phyloP scores from a whole-genome alignment of 2,797 vertebrate species.

The Carcharodon carcharias region DNA sequence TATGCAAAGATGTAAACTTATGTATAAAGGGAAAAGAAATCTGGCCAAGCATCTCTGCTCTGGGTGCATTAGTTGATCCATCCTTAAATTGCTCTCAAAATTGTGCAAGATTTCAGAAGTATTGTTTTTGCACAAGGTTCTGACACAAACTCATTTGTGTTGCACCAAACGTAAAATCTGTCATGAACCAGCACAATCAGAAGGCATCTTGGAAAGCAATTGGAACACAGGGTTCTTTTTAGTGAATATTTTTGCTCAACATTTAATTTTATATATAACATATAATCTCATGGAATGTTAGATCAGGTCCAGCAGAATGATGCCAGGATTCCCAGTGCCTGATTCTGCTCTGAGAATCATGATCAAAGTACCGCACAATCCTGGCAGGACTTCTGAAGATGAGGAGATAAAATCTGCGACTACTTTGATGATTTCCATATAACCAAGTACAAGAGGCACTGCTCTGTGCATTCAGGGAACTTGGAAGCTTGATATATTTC shows the following conservation, averaged over 20 bases:
- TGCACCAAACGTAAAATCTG: not conserved
- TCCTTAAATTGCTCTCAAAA: not conserved
- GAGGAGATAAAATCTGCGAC: constrained; percentile 12
- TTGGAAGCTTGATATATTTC: not conserved
- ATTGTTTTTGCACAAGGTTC: not conserved
- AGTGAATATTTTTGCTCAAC: not conserved
- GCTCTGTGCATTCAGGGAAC: not conserved
- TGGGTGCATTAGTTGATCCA: not conserved
- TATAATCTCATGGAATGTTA: not conserved
- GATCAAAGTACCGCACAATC: not conserved
- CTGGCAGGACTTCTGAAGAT: constrained; percentile 15
- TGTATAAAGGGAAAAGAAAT: not conserved
- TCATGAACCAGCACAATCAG: not conserved
- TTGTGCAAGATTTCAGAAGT: not conserved
- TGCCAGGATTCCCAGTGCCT: not conserved
- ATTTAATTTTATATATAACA: not conserved
- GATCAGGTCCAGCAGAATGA: not conserved
- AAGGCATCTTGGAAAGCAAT: not conserved
- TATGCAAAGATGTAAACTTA: not conserved
- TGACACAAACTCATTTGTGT: not conserved
- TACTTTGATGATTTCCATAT: constrained; percentile 12
- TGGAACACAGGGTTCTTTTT: not conserved
- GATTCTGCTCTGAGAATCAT: not conserved
- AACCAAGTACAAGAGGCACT: not conserved
- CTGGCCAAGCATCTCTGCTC: not conserved